A percentile compares a stretch with the other conserved stretches of the same genome.
These are phyloP conservation scores for Amphibalanus amphitrite DNA, from an alignment of 1,140 invertebrate species.

Conservation along the genomic window DNA sequence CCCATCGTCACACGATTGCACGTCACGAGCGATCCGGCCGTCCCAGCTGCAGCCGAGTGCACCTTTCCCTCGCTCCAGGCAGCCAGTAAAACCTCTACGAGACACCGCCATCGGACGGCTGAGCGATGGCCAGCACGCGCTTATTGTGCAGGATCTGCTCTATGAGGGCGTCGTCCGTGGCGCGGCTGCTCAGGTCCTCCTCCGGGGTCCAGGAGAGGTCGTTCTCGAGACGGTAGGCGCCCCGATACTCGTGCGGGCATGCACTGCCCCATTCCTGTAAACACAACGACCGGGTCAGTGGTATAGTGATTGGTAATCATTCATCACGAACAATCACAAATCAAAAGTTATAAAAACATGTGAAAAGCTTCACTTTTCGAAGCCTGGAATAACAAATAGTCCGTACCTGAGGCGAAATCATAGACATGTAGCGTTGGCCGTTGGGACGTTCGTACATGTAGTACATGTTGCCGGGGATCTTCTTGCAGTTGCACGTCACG, in stretches of 20 bases:
- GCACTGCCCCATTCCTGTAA: conserved; percentile 43
- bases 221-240: conserved; percentile 44
- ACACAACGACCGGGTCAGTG: too few relatives aligned
- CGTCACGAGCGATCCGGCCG: too few relatives aligned
- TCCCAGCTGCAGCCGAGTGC: too few relatives aligned
- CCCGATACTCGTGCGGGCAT: conserved; percentile 40
- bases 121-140: not conserved
- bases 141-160: not conserved
- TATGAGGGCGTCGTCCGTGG: not conserved
- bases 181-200: conserved; percentile 22
- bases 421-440: conserved; percentile 47
- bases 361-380: too few relatives aligned
- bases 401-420: conserved; percentile 47
- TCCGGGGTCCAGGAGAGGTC: conserved; percentile 49
- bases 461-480: conserved; percentile 48
- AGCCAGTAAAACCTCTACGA: too few relatives aligned
- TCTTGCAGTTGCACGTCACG: conserved; percentile 50
- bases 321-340: too few relatives aligned
- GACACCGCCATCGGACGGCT: not conserved
- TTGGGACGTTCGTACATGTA: conserved; percentile 46
- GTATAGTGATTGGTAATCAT: too few relatives aligned
- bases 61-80: too few relatives aligned
- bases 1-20: too few relatives aligned
- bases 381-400: too few relatives aligned
- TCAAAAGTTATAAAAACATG: too few relatives aligned